Evolutionary conservation across 2,113 vertebrate genomes (phyloP).

Genomic region (Corythoichthys haematopterus): DNA sequence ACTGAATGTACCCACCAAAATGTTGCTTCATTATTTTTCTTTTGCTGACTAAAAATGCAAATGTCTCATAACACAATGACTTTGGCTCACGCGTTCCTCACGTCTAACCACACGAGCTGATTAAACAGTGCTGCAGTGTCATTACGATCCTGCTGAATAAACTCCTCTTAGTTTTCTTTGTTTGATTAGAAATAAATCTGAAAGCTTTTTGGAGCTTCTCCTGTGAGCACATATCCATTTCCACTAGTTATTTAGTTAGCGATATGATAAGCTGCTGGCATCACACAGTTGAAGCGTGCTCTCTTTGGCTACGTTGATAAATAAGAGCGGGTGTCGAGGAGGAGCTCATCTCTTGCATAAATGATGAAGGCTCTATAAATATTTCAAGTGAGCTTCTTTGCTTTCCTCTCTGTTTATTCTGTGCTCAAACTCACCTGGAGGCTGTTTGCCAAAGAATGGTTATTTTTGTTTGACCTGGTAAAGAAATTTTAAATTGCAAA

Average conservation of each 20-base stretch:
- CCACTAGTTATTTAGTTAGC: conserved; percentile 54
- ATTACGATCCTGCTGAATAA: conserved; percentile 54
- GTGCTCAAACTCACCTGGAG: conserved; percentile 58
- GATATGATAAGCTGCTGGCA: conserved; percentile 29
- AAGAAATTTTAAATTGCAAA: conserved; percentile 65
- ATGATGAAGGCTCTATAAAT: conserved; percentile 77
- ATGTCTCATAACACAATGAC: conserved; percentile 60
- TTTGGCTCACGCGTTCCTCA: conserved; percentile 53
- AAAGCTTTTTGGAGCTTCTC: conserved; percentile 61
- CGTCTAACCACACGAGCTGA: conserved; percentile 62
- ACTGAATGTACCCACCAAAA: conserved; percentile 12
- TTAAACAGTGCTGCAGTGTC: conserved; percentile 62
- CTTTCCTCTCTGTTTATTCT: conserved; percentile 51
- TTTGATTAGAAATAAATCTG: conserved; percentile 76
- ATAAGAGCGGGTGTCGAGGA: conserved; percentile 69
- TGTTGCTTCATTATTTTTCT: conserved; percentile 43
- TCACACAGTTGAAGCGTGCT: conserved; percentile 29
- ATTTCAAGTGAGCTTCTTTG: conserved; percentile 71
- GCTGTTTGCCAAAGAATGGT: conserved; percentile 70
- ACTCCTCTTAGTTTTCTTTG: conserved; percentile 62
- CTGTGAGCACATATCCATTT: conserved; percentile 31
- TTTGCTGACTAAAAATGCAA: conserved; percentile 53
- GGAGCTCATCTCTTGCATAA: conserved; percentile 77
- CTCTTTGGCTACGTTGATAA: conserved; percentile 57
- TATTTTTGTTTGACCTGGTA: conserved; percentile 74